Base-by-base conservation (phyloP, 2,888 invertebrate species). In the Calameuta filiformis region DNA sequence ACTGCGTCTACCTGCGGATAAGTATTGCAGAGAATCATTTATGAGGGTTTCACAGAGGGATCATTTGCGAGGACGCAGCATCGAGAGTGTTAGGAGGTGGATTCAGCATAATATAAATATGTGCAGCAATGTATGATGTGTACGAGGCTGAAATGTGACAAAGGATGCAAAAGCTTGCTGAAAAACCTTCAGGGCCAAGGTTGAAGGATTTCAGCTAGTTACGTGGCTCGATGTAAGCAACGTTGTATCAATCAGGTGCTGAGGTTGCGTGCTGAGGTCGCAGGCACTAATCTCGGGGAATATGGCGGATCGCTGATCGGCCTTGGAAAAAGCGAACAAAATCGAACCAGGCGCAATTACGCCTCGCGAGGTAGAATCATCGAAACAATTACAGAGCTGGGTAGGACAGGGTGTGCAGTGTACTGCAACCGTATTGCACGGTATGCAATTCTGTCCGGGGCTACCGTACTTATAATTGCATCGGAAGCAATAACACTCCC, bases 311-410 rank as follows among this genome's bases (percentile, higher is more conserved):
- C 81, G 83, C 82, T 77, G 56, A 56, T 56, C 56, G 56, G 56
- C 83, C 82, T 83, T 82, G 84, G 83, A 88, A 88, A 89, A 87
- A 88, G 83, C 85, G 87, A 85, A 82, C 85, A 86, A 87, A 88
- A 88, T 89, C 85, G 85, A 89, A 87, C 85, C 89, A 88, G 88
- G 88, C 88, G 89, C 86, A 88, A 89, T 88, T 87, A 87, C 84
- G 77, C 82, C 79, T 83, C 79, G 79, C 80, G 81, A 79, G 82
- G 82, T 81, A 81, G 85, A 87, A 88, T 88, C 88, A 87, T 87
- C 83, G 86, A 87, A 89, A 88, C 89, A 88, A 89, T 90, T 90
- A 89, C 82, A 83, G 82, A 40, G 73, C 34, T 11, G 79, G 76
- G 56, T 68, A 56, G 79, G 76, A 75, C 71, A 77, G 68, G 77